These are phyloP conservation scores for Centruroides sculpturatus DNA, from an alignment of 1,140 invertebrate genomes.

Conservation along the genomic window DNA sequence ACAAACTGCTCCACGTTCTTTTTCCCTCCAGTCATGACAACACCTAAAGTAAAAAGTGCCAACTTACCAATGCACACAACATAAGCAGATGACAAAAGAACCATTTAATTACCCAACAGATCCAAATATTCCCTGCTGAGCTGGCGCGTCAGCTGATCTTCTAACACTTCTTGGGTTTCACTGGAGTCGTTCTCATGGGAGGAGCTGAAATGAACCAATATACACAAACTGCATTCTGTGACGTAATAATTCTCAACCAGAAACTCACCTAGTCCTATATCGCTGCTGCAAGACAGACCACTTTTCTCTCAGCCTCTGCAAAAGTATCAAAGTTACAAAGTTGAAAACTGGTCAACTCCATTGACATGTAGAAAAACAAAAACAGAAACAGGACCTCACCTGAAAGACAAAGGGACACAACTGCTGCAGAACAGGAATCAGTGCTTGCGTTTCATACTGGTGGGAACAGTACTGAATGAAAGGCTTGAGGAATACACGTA, in stretches of 20 bases:
- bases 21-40: slow-evolving; percentile 46
- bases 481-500: slow-evolving; percentile 60
- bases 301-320: slow-evolving; percentile 51
- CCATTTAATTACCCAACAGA: slow-evolving; percentile 36
- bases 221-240: slow-evolving; percentile 7
- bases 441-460: slow-evolving; percentile 44
- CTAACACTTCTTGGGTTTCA: slow-evolving; percentile 68
- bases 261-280: slow-evolving; percentile 36
- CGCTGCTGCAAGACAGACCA: slow-evolving; percentile 62
- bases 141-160: slow-evolving; percentile 71
- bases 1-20: slow-evolving; percentile 15
- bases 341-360: too few relatives aligned
- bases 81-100: too few relatives aligned
- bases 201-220: slow-evolving; percentile 26
- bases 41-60: background rate
- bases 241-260: background rate
- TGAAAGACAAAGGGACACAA: slow-evolving; percentile 56
- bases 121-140: slow-evolving; percentile 77
- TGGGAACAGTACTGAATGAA: slow-evolving; percentile 71
- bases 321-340: background rate
- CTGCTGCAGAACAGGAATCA: slow-evolving; percentile 58
- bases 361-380: too few relatives aligned
- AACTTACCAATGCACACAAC: too few relatives aligned
- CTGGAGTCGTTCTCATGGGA: slow-evolving; percentile 48
- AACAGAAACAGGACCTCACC: slow-evolving; percentile 13